Evolutionary conservation across 2,797 vertebrate genomes (phyloP).

Genomic region (Coilia nasus): DNA sequence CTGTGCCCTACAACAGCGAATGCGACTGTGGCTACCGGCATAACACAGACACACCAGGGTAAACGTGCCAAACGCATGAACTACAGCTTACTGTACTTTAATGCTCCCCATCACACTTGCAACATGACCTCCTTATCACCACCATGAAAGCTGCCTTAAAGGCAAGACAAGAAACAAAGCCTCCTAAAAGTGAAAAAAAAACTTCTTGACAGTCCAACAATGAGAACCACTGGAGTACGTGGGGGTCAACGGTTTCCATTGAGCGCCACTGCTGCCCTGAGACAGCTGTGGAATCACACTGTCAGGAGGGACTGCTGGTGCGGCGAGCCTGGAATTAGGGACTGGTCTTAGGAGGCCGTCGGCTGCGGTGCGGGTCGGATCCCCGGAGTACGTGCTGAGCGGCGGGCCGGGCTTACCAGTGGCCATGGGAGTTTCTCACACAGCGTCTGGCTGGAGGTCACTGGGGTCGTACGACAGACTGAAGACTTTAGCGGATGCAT

Average conservation of each 20-base stretch:
- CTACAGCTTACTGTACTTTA: neutral
- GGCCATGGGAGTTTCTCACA: slow-evolving; percentile 16
- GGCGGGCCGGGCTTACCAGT: neutral
- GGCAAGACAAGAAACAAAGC: neutral
- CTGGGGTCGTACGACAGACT: neutral
- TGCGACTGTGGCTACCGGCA: neutral
- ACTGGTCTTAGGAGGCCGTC: slow-evolving; percentile 29
- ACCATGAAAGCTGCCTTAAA: neutral
- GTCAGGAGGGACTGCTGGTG: slow-evolving; percentile 22
- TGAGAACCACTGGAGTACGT: slow-evolving; percentile 20
- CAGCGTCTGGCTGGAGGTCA: neutral
- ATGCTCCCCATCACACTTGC: neutral
- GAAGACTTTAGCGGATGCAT: no score
- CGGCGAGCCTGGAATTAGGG: slow-evolving; percentile 28
- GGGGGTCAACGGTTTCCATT: slow-evolving; percentile 37
- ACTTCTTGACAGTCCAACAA: neutral
- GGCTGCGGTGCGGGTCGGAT: neutral
- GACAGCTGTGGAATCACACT: slow-evolving; percentile 26
- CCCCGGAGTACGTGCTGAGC: neutral
- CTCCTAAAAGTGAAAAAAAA: neutral
- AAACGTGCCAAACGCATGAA: neutral
- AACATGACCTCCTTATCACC: neutral
- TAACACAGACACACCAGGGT: neutral
- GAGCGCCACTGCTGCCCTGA: neutral
- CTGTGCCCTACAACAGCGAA: neutral